Evolutionary conservation across 2,797 vertebrate species (phyloP), one percentile per base, ranked within the genome.

Genomic region (Crocodylus rhombifer): DNA sequence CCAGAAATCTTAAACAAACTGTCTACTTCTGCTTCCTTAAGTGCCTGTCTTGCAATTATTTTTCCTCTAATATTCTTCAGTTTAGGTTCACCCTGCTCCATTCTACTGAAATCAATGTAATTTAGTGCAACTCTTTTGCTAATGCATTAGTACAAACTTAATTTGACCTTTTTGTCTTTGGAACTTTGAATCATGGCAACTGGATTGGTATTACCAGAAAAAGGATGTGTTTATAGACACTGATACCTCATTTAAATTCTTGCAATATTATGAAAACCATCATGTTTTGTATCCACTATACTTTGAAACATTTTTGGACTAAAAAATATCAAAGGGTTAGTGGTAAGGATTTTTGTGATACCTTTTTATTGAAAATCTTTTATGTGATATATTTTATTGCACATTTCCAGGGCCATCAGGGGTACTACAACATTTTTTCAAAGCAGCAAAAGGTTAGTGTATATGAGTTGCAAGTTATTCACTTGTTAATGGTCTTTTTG

Each of bases 251-350:
- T 36, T 85, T 30, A 77, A 33, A 14, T 7, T 77, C 16, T 23
- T 83, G 16, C 51, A 55, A 17, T 69, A 21, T 28, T 21, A 7
- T 42, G 23, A 28, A 69, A 36, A 15, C 57, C 7, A 13, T 13
- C 2, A 8, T 7, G 56, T 0, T 0, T 5, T 4, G 8, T 5
- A 73, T 42, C 3, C 13, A 23, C 0, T 67, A 60, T 61, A 4
- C 33, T 87, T 81, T 33, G 64, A 81, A 86, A 79, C 14, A 1
- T 14, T 55, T 71, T 71, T 90, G 26, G 8, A 69, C 65, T 33
- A 20, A 56, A 87, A 67, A 78, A 75, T 16, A 25, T 12, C 6
- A 56, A 90, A 80, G 4, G 28, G 26, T 64, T 28, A n/a, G 28
- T 64, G 63, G 8, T 51, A 51, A 51, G 42, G 42, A 51, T 51